These are phyloP conservation scores for Phengaris arion DNA, from an alignment of 2,888 invertebrate genomes.

Conservation along the genomic window DNA sequence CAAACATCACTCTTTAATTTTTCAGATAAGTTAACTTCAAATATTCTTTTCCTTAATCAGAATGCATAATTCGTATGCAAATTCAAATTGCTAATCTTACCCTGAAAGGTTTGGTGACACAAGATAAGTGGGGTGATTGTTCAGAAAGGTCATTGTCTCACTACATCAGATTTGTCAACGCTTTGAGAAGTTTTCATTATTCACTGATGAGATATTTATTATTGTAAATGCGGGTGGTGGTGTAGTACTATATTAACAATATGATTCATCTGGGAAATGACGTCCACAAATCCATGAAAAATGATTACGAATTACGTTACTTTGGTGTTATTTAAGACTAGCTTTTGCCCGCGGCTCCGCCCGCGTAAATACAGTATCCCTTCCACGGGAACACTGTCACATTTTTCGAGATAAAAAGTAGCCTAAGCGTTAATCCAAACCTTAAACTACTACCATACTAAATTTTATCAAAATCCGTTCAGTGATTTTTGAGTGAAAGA, in stretches of 20 bases:
- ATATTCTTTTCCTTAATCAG: no score
- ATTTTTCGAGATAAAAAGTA: no score
- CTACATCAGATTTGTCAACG: slow-evolving; percentile 20
- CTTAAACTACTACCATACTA: no score
- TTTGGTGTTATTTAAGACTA: no score
- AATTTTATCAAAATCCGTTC: no score
- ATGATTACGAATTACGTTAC: neutral
- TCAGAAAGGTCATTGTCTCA: slow-evolving; percentile 27
- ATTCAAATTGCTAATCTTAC: neutral
- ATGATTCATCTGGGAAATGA: slow-evolving; percentile 22
- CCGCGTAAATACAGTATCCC: no score
- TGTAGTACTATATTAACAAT: slow-evolving; percentile 10
- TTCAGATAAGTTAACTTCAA: no score
- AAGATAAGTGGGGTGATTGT: slow-evolving; percentile 14
- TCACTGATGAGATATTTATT: slow-evolving; percentile 28
- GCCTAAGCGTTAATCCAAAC: no score
- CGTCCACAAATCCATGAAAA: neutral
- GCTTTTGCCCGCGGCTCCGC: no score
- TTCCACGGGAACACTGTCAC: no score
- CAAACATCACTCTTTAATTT: no score
- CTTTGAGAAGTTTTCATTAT: slow-evolving; percentile 30
- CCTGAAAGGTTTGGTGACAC: slow-evolving; percentile 5
- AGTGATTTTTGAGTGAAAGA: no score
- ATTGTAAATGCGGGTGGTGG: slow-evolving; percentile 23
- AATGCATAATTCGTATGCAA: neutral